Evolutionary conservation across 2,113 vertebrate species (phyloP), one percentile per base, ranked within the genome.

Genomic region (Xerus inauris): DNA sequence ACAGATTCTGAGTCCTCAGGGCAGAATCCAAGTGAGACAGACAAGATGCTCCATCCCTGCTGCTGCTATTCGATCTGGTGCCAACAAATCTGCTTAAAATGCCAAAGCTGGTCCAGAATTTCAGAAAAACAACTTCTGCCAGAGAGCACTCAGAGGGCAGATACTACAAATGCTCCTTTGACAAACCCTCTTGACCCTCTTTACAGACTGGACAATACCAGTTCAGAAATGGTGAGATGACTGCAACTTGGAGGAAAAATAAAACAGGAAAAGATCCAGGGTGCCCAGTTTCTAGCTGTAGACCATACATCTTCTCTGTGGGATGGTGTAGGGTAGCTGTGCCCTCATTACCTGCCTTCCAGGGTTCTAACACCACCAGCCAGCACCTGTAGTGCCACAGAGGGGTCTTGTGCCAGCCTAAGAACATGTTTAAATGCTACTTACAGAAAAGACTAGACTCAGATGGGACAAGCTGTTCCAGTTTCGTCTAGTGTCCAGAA

Each of bases 1-100:
- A 95, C 96, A 97, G 97, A 97, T 2, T 94, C 91, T n/a, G 73
- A 80, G 59, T 95, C 93, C 94, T 96, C 28, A 8, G 94, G 96
- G 89, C 82, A 72, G 96, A 96, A 97, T 93, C 94, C 91, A 97
- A 95, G 90, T 8, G 64, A 97, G 86, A 83, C 96, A 97, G 94
- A 96, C 95, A 92, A 0, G 54, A 91, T 76, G 87, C 95, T 90
- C 87, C 38, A 73, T 88, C 85, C 97, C 95, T 95, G 92, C 81
- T 95, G 95, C 90, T 51, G 79, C 88, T 10, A 28, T 80, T 67
- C 84, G 19, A 51, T 51, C 89, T 89, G 5, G 0, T 95, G 97
- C 97, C 97, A 95, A 62, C 54, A 95, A 96, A 89, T 73, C 94
- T 93, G 89, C 85, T 80, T 75, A 64, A 95, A 72, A 81, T 76